phyloP scores from a whole-genome alignment of 92 coral and sea anemone genomes.

The Bergia sp. region DNA sequence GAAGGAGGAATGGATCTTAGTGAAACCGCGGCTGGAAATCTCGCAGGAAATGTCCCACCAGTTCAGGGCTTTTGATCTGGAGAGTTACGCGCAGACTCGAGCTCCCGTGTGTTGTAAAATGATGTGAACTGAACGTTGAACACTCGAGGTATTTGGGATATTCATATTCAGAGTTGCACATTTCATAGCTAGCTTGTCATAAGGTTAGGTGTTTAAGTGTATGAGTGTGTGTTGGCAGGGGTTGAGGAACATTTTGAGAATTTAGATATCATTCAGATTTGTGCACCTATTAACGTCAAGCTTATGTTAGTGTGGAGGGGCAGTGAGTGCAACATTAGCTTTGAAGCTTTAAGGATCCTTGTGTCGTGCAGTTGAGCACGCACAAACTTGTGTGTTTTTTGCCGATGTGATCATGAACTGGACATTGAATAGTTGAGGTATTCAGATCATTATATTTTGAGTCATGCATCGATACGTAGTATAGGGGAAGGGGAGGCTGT shows the following conservation, averaged over 20 bases:
- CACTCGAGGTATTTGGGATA: background rate
- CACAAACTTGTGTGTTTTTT: too few relatives aligned
- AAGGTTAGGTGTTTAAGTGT: background rate
- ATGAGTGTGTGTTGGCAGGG: background rate
- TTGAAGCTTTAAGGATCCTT: too few relatives aligned
- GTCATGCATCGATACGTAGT: too few relatives aligned
- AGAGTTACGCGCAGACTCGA: constrained; percentile 26
- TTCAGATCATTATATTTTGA: too few relatives aligned
- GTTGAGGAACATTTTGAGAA: background rate
- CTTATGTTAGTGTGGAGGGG: background rate
- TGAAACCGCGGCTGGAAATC: constrained; percentile 33
- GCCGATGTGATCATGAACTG: too few relatives aligned
- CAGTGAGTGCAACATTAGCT: too few relatives aligned
- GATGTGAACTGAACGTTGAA: constrained; percentile 38
- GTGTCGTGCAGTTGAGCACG: too few relatives aligned
- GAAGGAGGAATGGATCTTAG: constrained; percentile 43
- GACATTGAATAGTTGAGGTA: too few relatives aligned
- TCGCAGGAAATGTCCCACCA: constrained; percentile 39
- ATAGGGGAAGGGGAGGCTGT: too few relatives aligned
- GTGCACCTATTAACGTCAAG: background rate
- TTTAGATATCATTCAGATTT: background rate
- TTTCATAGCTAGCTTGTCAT: background rate
- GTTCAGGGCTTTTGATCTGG: constrained; percentile 18
- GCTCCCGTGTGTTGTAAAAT: constrained; percentile 24
- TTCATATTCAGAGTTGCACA: background rate